Conservation (phyloP, 2,888 invertebrate species). For the Papilio demoleus region DNA sequence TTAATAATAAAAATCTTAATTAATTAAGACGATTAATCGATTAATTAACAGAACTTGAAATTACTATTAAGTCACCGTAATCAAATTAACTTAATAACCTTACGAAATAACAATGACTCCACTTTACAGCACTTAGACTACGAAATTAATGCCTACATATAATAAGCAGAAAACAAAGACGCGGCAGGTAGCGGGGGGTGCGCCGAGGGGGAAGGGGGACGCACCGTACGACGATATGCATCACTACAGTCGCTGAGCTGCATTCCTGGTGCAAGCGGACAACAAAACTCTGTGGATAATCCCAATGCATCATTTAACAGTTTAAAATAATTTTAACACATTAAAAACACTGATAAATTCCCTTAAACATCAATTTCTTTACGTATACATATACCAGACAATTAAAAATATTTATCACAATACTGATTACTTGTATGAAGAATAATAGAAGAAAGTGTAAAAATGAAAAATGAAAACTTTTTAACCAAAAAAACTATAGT, state of each 20-base stretch:
- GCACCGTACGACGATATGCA: constrained; percentile 78
- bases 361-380: too few species aligned
- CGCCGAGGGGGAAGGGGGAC: constrained; percentile 54
- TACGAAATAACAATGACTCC: constrained; percentile 6
- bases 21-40: not conserved
- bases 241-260: constrained; percentile 79
- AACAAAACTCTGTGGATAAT: constrained; percentile 58
- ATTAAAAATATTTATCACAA: too few species aligned
- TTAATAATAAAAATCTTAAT: not conserved
- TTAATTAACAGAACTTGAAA: not conserved
- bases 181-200: constrained; percentile 55
- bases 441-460: too few species aligned
- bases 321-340: constrained; percentile 6
- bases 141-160: constrained; percentile 51
- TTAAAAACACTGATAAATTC: constrained; percentile 1
- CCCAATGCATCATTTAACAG: constrained; percentile 35
- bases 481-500: too few species aligned
- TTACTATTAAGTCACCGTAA: not conserved
- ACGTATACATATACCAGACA: too few species aligned
- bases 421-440: too few species aligned
- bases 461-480: too few species aligned
- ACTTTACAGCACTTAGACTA: constrained; percentile 28
- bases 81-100: not conserved
- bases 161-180: constrained; percentile 72
- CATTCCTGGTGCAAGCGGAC: constrained; percentile 72